Evolutionary conservation across 1,140 invertebrate species (phyloP), one percentile per base, ranked within the genome.

Genomic region (Musca domestica): DNA sequence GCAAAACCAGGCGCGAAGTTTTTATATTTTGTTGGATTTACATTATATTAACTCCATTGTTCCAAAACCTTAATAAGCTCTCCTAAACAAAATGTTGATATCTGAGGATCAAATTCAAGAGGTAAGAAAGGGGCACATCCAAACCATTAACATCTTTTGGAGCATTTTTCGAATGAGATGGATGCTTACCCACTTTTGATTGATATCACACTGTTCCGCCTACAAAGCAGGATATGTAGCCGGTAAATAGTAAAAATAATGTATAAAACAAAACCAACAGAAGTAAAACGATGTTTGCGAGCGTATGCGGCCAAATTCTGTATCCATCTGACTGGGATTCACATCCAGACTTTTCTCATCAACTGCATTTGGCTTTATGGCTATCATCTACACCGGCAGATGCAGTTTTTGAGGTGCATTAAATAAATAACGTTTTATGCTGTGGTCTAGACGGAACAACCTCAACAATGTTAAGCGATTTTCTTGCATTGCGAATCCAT

Each of bases 61-160:
- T 10, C 6, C 34, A 7, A 7, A 12, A 41, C 10, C 6, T 19
- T 17, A 9, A 17, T 17, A 9, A 20, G 17, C 17, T 51, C 17
- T 51, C 17, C 5, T n/a, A 17, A 19, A 41, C 22, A 74, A 72
- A 69, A 80, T 80, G 78, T 72, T 78, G 46, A 74, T 80, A 66
- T 78, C 78, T 3, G 78, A 80, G 46, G 78, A 80, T 73, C 78
- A 80, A 75, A 75, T 80, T 68, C 78, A 78, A 69, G 78, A 80
- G 78, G 78, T 80, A 69, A 65, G 20, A 52, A 19, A 49, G 1
- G 27, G 54, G 15, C 17, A n/a, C 30, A 14, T 1, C 2, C 15
- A 49, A n/a, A n/a, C 17, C 5, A 49, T 5, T 14, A 51, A 51
- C n/a, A 51, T 5, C 48, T 51, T 7, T 41, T 41, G 34, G 34